These are phyloP conservation scores for Melitaea cinxia DNA, from an alignment of 1,140 invertebrate species.

Conservation along the genomic window DNA sequence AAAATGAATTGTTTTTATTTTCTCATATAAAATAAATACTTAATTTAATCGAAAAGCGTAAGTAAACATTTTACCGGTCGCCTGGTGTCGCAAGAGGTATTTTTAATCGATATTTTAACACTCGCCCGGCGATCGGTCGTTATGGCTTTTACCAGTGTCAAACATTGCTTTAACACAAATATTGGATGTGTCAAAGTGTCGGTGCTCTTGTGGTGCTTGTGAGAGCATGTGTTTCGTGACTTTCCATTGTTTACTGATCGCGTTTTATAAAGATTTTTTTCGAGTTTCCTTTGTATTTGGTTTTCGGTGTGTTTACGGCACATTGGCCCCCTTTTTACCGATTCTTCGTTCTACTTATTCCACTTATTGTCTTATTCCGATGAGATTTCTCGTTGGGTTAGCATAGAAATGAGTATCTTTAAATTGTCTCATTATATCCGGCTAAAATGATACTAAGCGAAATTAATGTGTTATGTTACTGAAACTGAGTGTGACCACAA, in stretches of 20 bases:
- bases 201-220: conserved; percentile 27
- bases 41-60: no score
- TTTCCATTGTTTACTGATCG: not conserved
- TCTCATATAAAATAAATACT: no score
- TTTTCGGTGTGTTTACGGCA: not conserved
- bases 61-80: conserved; percentile 20
- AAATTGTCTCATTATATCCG: no score
- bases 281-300: not conserved
- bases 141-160: conserved; percentile 36
- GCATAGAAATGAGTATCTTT: no score
- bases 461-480: no score
- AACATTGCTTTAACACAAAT: conserved; percentile 29
- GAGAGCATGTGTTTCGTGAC: conserved; percentile 18
- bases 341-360: no score
- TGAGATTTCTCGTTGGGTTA: no score
- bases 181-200: conserved; percentile 30
- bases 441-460: no score
- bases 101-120: conserved; percentile 37
- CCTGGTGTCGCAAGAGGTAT: conserved; percentile 6
- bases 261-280: not conserved
- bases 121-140: conserved; percentile 31
- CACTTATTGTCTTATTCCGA: no score
- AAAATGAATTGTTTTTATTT: no score
- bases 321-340: not conserved
- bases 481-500: no score